Base-by-base conservation (phyloP, 2,888 invertebrate genomes). In the Melieria omissa region DNA sequence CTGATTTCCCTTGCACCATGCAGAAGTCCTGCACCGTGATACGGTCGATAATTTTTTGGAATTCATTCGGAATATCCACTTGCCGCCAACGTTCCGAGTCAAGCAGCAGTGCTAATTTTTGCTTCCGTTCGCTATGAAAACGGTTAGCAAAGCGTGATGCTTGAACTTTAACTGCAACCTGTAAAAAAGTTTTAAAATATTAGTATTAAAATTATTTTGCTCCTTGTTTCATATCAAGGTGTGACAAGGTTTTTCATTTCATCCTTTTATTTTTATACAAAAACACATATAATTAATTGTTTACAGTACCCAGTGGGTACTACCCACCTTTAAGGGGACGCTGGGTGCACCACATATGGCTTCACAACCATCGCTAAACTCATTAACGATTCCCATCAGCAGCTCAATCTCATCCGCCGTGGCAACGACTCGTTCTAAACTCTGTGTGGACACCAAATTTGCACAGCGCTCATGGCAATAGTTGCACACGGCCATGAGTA, bases 61-160 rank as follows among this genome's bases (percentile, higher is more conserved):
- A 93, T 84, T 96, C 95, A 77, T 90, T 89, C 0, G 97, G 95
- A 65, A 98, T 95, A 81, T 97, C 96, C 5, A 96, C 95, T 79
- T 93, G 92, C 82, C 95, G 96, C 99, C 99, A 99, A 73, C 95
- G 89, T 86, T 99, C 99, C 75, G 92, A 92, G 84, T 98, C 98
- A 60, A 99, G 88, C 52, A 97, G 90, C 74, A 94, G 86, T 57
- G 93, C 93, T 68, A 99, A 88, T 86, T 97, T 96, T 66, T 91
- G 91, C 86, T 95, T 95, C 61, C 95, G 90, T 82, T 97, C 96
- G 55, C 92, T 90, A 86, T 99, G 98, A 86, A 99, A 96, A 81
- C 93, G 92, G 82, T 94, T 93, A 66, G 97, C 94, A 88, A 96
- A 98, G 83, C 94, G 93, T 83, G 93, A 94, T 0, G 96, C 95